Conservation (phyloP, 2,888 invertebrate genomes). For the Lasioglossum oenotherae region DNA sequence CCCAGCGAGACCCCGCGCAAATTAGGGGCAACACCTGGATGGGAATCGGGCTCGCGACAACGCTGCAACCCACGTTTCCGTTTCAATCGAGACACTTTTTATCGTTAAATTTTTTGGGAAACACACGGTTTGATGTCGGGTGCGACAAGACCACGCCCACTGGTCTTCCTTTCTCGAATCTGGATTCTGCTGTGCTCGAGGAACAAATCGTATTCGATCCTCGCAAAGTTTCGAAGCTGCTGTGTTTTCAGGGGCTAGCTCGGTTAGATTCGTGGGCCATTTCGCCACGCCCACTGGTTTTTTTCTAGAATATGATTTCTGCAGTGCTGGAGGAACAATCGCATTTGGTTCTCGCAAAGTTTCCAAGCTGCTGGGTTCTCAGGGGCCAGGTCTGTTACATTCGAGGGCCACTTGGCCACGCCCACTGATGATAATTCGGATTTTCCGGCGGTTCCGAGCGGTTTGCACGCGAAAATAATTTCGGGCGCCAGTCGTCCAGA, state of each 20-base stretch:
- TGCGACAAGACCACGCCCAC: no score
- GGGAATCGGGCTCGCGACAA: neutral
- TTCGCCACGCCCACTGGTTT: neutral
- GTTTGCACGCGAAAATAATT: conserved; percentile 68
- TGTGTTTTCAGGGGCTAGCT: no score
- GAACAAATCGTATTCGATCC: no score
- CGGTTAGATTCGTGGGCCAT: no score
- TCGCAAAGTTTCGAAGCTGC: no score
- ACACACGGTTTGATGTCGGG: no score
- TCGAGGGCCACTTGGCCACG: neutral
- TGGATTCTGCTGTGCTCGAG: no score
- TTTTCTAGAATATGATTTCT: no score
- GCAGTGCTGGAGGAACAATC: fast-evolving
- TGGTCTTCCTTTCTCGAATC: no score
- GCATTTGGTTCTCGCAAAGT: neutral
- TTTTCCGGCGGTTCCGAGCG: conserved; percentile 32
- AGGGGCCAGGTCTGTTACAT: no score
- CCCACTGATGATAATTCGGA: neutral
- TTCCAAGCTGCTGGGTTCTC: neutral
- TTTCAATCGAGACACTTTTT: neutral
- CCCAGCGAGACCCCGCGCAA: conserved; percentile 30
- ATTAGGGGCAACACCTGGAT: conserved; percentile 22
- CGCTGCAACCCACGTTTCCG: neutral
- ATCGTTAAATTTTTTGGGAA: no score
- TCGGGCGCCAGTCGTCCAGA: conserved; percentile 79